Percentiles rank a stretch among this genome's conserved stretches.
phyloP scores from a whole-genome alignment of 1,140 invertebrate species.

The Nymphalis io region DNA sequence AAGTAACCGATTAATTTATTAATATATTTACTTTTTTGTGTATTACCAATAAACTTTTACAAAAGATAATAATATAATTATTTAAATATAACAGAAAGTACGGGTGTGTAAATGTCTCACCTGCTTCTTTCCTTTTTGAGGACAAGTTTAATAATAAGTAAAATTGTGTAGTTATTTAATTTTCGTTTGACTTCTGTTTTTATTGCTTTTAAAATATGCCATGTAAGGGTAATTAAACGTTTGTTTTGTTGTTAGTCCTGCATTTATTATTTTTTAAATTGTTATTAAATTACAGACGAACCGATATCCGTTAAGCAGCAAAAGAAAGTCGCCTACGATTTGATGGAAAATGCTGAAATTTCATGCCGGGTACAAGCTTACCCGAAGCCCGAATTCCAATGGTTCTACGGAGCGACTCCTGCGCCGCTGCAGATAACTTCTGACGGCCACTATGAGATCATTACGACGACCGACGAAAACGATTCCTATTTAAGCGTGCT shows the following conservation, averaged over 20 bases:
- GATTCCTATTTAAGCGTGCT: conserved; percentile 92
- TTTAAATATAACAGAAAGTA: too few species aligned
- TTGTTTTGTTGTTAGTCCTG: background rate
- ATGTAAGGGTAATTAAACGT: too few species aligned
- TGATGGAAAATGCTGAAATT: conserved; percentile 91
- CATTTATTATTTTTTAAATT: background rate
- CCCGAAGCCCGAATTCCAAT: conserved; percentile 95
- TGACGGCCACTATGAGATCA: conserved; percentile 93
- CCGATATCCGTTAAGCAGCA: conserved; percentile 92
- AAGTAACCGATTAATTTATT: conserved; percentile 81
- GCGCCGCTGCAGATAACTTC: conserved; percentile 87
- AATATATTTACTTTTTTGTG: too few species aligned
- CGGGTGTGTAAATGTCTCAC: too few species aligned
- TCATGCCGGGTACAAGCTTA: conserved; percentile 94
- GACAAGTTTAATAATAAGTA: too few species aligned
- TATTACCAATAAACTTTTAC: too few species aligned
- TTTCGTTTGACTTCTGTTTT: too few species aligned
- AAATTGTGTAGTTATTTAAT: too few species aligned
- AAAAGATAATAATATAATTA: too few species aligned
- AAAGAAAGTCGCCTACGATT: conserved; percentile 93
- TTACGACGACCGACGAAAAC: conserved; percentile 88
- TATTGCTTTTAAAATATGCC: too few species aligned
- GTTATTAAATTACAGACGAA: conserved; percentile 84
- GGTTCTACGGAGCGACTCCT: conserved; percentile 89
- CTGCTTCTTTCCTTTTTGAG: too few species aligned